phyloP scores from a whole-genome alignment of 2,888 invertebrate genomes.

The Geophilus truncorum region DNA sequence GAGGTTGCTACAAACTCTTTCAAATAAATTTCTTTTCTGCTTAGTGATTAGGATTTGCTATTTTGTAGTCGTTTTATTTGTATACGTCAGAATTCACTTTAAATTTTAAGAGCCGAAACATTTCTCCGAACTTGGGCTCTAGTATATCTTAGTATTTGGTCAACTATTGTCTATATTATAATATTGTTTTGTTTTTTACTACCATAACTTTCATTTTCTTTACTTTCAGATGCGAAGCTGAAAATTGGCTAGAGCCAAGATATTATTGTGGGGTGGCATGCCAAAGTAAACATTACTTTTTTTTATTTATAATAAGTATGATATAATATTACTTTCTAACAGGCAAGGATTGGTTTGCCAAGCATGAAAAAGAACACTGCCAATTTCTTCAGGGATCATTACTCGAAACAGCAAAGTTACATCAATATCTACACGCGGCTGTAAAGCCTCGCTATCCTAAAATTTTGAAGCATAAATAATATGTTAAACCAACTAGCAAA shows the following conservation, averaged over 20 bases:
- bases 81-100: too few relatives aligned
- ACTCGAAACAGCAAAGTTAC: not conserved
- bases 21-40: too few relatives aligned
- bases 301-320: too few relatives aligned
- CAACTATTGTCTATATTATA: too few relatives aligned
- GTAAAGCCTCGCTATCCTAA: not conserved
- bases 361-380: not conserved
- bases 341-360: not conserved
- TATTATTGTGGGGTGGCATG: not conserved
- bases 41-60: too few relatives aligned
- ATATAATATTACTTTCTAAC: too few relatives aligned
- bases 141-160: too few relatives aligned
- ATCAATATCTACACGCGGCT: not conserved
- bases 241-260: not conserved
- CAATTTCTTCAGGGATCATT: not conserved
- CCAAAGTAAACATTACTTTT: not conserved
- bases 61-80: too few relatives aligned
- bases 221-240: not conserved
- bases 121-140: too few relatives aligned
- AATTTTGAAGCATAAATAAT: not conserved
- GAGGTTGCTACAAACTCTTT: not conserved
- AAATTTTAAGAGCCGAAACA: too few relatives aligned
- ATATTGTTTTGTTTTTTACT: too few relatives aligned
- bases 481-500: not conserved
- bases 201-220: too few relatives aligned